phyloP scores from a whole-genome alignment of 2,113 vertebrate genomes.

The Eurystomus gularis region DNA sequence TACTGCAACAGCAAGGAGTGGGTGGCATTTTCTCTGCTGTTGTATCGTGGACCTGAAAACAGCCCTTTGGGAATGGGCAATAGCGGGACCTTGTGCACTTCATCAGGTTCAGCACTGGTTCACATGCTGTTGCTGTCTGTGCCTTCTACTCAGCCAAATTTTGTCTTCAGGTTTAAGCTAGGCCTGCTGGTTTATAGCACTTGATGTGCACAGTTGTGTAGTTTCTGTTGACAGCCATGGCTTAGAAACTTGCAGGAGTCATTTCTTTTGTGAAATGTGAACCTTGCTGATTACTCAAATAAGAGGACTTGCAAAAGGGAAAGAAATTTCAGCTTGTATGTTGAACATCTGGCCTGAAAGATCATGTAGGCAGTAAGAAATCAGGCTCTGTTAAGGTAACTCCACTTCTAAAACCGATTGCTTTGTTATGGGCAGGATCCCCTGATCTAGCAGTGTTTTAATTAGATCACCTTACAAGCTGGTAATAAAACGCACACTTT shows the following conservation, averaged over 20 bases:
- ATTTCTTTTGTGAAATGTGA: background rate
- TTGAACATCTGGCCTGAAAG: background rate
- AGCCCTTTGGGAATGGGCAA: background rate
- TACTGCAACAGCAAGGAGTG: background rate
- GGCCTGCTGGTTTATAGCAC: background rate
- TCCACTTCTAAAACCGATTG: background rate
- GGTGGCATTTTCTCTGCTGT: background rate
- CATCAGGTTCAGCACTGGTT: background rate
- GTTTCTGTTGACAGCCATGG: background rate
- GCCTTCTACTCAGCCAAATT: background rate
- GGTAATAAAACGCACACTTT: constrained; percentile 18
- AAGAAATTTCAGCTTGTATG: background rate
- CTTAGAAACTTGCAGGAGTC: background rate
- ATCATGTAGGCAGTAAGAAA: background rate
- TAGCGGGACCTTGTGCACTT: background rate
- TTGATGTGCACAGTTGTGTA: background rate
- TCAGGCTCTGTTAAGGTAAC: background rate
- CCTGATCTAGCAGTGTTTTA: constrained; percentile 28
- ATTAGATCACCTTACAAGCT: background rate
- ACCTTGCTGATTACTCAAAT: background rate
- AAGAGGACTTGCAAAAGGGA: background rate
- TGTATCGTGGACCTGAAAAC: background rate
- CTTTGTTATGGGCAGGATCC: constrained; percentile 4
- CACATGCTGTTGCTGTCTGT: background rate
- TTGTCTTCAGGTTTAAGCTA: background rate